phyloP scores from a whole-genome alignment of 2,888 invertebrate genomes.

The Saturnia pavonia region DNA sequence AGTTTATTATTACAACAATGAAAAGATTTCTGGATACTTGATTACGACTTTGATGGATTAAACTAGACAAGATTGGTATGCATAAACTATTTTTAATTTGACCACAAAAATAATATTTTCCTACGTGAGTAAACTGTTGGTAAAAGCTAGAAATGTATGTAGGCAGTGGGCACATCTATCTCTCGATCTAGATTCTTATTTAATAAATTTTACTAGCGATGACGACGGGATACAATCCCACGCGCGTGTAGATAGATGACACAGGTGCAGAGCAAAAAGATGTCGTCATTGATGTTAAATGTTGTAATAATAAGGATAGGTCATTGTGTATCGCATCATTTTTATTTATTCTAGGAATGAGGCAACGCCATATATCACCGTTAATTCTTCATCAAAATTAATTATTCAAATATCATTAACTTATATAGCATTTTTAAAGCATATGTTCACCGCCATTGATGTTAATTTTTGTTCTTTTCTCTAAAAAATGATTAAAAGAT shows the following conservation, averaged over 20 bases:
- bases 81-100: not conserved
- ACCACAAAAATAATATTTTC: not conserved
- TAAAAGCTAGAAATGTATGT: not conserved
- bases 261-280: not conserved
- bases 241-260: not conserved
- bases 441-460: no score
- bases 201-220: not conserved
- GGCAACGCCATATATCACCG: no score
- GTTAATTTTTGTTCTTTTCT: no score
- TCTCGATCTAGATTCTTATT: not conserved
- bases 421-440: no score
- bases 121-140: not conserved
- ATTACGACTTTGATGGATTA: not conserved
- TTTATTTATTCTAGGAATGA: no score
- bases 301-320: not conserved
- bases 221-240: not conserved
- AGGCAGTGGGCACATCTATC: not conserved
- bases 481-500: no score
- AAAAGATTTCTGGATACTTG: not conserved
- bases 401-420: no score
- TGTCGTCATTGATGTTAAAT: not conserved
- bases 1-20: not conserved
- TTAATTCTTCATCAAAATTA: no score
- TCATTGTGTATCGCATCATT: not conserved
- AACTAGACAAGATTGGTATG: not conserved